A percentile compares a stretch with the other conserved stretches of the same genome.
Conservation (phyloP, 1,140 invertebrate genomes). For the Drosophila parvula region DNA sequence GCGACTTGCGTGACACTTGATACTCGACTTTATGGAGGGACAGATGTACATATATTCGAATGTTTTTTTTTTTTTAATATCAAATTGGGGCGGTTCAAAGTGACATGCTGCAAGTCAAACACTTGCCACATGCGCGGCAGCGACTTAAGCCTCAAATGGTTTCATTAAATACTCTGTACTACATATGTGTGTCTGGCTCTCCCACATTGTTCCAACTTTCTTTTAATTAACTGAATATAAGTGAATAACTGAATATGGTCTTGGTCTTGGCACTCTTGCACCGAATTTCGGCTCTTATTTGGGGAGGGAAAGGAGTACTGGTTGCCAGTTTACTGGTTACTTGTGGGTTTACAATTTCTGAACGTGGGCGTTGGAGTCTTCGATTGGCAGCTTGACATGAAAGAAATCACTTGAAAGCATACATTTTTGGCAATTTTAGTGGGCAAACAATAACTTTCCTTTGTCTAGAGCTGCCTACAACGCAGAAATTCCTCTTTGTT, state of each 20-base stretch:
- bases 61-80: conserved; percentile 21
- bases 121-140: conserved; percentile 57
- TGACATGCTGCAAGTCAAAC: conserved; percentile 69
- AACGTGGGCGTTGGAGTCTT: conserved; percentile 43
- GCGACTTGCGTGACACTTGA: conserved; percentile 72
- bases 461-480: conserved; percentile 44
- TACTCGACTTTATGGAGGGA: conserved; percentile 41
- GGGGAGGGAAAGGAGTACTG: conserved; percentile 16
- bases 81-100: conserved; percentile 75
- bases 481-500: conserved; percentile 17
- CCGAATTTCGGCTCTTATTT: conserved; percentile 17
- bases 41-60: conserved; percentile 18
- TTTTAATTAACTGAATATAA: conserved; percentile 75
- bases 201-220: conserved; percentile 68
- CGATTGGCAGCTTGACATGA: conserved; percentile 54
- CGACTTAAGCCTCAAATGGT: conserved; percentile 60
- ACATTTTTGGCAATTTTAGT: conserved; percentile 20
- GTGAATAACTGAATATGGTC: conserved; percentile 48
- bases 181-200: conserved; percentile 11
- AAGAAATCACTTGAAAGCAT: conserved; percentile 68
- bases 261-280: conserved; percentile 11
- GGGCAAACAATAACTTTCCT: conserved; percentile 51
- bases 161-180: conserved; percentile 54
- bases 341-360: conserved; percentile 15
- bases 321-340: not conserved